Evolutionary conservation across 2,888 invertebrate species (phyloP).

Genomic region (Noctua comes): DNA sequence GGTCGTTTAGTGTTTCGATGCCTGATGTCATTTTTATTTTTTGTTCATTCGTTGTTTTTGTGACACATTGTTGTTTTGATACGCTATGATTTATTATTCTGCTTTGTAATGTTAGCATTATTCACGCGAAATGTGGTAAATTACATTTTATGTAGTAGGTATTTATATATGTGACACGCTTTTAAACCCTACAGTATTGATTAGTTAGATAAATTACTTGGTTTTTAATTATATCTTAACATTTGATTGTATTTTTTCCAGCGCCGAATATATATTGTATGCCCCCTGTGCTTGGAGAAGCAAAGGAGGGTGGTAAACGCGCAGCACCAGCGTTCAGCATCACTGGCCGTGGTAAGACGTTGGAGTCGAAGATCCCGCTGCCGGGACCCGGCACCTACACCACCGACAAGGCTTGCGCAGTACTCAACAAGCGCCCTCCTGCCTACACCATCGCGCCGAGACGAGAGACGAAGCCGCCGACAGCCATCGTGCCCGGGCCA

Average conservation of each 20-base stretch:
- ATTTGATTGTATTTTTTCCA: constrained; percentile 79
- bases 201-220: not conserved
- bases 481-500: constrained; percentile 89
- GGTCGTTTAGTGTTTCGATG: constrained; percentile 28
- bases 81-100: constrained; percentile 45
- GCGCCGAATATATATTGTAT: constrained; percentile 97
- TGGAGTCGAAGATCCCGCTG: constrained; percentile 84
- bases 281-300: constrained; percentile 93
- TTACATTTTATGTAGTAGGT: not conserved
- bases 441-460: constrained; percentile 95
- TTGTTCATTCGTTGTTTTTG: constrained; percentile 40
- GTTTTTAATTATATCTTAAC: not conserved
- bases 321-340: constrained; percentile 97
- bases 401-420: constrained; percentile 89
- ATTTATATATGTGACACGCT: not conserved
- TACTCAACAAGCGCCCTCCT: constrained; percentile 91
- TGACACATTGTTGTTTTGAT: constrained; percentile 58
- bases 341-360: constrained; percentile 94
- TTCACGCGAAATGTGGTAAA: constrained; percentile 5
- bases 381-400: constrained; percentile 96
- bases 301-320: constrained; percentile 89
- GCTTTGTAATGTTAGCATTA: constrained; percentile 39
- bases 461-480: constrained; percentile 80
- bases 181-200: constrained; percentile 5
- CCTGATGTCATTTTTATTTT: constrained; percentile 59